Conservation (phyloP, 92 coral and sea anemone genomes). For the Phenganax subtilis region DNA sequence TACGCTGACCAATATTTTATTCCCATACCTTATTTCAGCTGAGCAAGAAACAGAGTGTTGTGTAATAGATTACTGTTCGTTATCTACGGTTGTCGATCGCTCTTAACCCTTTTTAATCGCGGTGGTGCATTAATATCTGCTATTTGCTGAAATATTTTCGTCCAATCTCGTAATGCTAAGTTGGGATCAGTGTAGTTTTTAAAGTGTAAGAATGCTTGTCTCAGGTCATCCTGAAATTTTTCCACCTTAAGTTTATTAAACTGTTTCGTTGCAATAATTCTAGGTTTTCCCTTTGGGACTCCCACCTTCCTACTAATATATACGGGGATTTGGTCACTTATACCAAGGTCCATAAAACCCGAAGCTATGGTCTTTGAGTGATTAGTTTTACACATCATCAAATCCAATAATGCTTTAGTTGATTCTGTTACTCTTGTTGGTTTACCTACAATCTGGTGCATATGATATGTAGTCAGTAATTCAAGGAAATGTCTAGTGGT, state of each 20-base stretch:
- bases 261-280: background rate
- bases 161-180: background rate
- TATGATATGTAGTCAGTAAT: background rate
- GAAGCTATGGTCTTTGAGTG: background rate
- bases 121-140: background rate
- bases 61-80: background rate
- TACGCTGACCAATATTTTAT: too few relatives aligned
- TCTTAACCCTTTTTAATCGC: background rate
- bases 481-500: background rate
- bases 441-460: background rate
- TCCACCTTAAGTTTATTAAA: background rate
- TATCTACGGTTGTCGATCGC: background rate
- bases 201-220: background rate
- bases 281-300: background rate
- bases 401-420: background rate
- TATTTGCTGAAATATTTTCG: background rate
- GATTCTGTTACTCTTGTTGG: background rate
- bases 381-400: background rate
- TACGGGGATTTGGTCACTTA: too few relatives aligned
- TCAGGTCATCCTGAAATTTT: background rate
- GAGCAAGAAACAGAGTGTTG: too few relatives aligned
- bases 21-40: too few relatives aligned
- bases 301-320: too few relatives aligned
- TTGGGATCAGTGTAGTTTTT: background rate
- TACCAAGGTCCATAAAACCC: too few relatives aligned